A percentile compares a stretch with the other conserved stretches of the same genome.
Evolutionary conservation across 1,140 invertebrate genomes (phyloP).

Genomic region (Aphidius ervi): DNA sequence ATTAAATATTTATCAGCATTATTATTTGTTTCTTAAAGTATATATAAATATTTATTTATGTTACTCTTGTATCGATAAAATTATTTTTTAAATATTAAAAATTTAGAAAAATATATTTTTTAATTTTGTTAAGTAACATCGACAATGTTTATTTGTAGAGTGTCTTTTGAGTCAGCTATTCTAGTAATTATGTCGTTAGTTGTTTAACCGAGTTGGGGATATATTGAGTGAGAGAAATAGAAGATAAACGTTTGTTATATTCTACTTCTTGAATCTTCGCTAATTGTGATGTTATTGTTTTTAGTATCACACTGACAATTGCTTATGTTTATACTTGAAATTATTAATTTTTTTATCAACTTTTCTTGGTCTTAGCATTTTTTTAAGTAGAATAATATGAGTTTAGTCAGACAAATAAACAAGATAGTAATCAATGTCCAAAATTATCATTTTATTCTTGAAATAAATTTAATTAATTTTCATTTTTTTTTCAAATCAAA

Average conservation of each 20-base stretch:
- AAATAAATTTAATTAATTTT: no score
- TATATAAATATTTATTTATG: no score
- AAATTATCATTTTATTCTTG: no score
- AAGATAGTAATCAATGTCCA: no score
- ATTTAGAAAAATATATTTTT: neutral
- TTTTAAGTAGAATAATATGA: no score
- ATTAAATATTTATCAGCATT: neutral
- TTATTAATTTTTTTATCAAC: no score
- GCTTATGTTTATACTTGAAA: no score
- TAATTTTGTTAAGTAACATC: neutral
- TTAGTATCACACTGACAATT: neutral
- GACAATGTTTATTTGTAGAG: neutral
- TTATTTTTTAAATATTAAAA: no score
- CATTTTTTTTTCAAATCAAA: no score
- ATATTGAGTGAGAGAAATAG: neutral
- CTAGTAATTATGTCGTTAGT: constrained; percentile 15
- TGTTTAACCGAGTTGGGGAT: neutral
- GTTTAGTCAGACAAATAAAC: no score
- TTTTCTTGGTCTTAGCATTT: no score
- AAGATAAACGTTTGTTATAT: neutral
- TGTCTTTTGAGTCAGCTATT: constrained; percentile 1
- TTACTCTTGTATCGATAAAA: no score
- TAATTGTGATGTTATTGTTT: constrained; percentile 22
- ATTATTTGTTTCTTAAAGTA: neutral
- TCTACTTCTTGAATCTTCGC: constrained; percentile 15